Percentiles rank a stretch among this genome's conserved stretches.
phyloP scores from a whole-genome alignment of 2,113 vertebrate species.

The Xiphorhynchus elegans region DNA sequence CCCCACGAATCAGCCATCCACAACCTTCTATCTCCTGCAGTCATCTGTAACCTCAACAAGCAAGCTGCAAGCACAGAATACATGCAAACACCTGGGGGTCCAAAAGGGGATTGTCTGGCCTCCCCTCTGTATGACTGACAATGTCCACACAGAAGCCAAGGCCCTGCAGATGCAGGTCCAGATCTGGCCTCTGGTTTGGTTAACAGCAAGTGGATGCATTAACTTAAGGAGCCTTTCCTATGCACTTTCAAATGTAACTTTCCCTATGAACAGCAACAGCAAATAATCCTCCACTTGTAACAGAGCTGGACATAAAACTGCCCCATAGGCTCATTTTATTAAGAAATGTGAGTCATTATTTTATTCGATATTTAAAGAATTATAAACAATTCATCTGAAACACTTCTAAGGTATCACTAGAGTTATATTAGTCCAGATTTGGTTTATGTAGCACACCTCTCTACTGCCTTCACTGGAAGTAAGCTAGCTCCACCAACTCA shows the following conservation, averaged over 20 bases:
- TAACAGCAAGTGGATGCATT: neutral
- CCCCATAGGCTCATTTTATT: neutral
- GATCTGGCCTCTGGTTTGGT: neutral
- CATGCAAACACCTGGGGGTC: neutral
- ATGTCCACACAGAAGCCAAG: neutral
- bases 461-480: neutral
- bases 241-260: neutral
- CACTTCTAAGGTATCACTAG: neutral
- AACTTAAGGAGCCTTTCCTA: neutral
- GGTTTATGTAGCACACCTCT: neutral
- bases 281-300: neutral
- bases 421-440: neutral
- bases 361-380: neutral
- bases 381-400: neutral
- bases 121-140: neutral
- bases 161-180: neutral
- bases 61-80: neutral
- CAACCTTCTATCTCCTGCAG: neutral
- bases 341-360: neutral
- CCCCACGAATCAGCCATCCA: fast-evolving
- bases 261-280: neutral
- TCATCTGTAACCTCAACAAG: neutral
- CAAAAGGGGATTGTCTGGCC: neutral
- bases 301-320: neutral
- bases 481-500: neutral